Evolutionary conservation across 1,140 invertebrate species (phyloP), one percentile per base, ranked within the genome.

Genomic region (Cryptotermes secundus): DNA sequence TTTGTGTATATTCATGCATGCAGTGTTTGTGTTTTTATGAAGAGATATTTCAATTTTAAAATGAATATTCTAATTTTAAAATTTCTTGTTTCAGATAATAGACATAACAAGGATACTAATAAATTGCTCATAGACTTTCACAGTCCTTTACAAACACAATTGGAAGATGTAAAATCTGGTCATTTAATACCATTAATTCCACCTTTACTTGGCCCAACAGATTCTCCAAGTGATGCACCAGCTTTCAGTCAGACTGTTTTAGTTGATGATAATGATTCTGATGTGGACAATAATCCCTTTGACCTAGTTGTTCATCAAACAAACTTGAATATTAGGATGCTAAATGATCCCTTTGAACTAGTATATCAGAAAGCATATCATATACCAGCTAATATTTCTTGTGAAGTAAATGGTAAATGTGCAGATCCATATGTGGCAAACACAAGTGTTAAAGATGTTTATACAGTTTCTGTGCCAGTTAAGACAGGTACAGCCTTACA

Each of bases 301-400:
- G 59, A 72, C n/a, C 14, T 72, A 10, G 59, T 72, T 72, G n/a
- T 31, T 72, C n/a, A 72, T 72, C 59, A 72, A 14, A 72, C 59
- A n/a, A 31, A 72, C 14, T n/a, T 72, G n/a, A 72, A 72, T 72
- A 14, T 72, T n/a, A n/a, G 59, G n/a, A 72, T 72, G n/a, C 16
- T 72, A n/a, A 72, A 72, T 72, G 59, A 72, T 72, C 59, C 59
- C n/a, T 72, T 72, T 31, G 59, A 72, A 72, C n/a, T 72, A 12
- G 59, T 72, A n/a, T 72, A 72, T 72, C 59, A 65, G n/a, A 65
- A 65, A 65, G 59, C 59, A 65, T 65, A n/a, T 65, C 4, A 31
- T 31, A 9, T 31, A 31, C n/a, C 26, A 31, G 2, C 26, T n/a
- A 22, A 59, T n/a, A 59, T 22, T 24, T 59, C 53, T 1, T n/a